Conservation (phyloP, 92 coral and sea anemone genomes). For the Phymanthus crucifer region DNA sequence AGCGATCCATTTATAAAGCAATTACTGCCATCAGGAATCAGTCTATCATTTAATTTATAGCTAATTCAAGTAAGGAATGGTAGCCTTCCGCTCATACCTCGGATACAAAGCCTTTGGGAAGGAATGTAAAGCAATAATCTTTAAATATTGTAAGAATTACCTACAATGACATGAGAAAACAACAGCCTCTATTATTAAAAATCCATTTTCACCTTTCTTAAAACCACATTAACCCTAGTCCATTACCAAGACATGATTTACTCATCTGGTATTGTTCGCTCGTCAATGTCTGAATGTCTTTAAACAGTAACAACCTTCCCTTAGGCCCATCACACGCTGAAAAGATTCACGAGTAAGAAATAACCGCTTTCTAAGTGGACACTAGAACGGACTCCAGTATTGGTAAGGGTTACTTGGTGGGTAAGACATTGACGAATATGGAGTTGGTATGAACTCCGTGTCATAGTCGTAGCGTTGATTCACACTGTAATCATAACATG, state of each 20-base stretch:
- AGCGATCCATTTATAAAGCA: not conserved
- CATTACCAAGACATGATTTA: conserved; percentile 1
- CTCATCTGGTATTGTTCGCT: conserved; percentile 4
- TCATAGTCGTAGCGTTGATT: conserved; percentile 6
- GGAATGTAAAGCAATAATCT: not conserved
- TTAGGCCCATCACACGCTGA: not conserved
- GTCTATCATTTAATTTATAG: not conserved
- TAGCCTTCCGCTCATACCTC: not conserved
- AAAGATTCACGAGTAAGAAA: not conserved
- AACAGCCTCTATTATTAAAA: not conserved
- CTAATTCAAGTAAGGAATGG: not conserved
- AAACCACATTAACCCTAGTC: conserved; percentile 2
- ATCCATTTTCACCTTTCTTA: conserved; percentile 11
- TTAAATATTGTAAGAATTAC: not conserved
- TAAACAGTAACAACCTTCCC: not conserved
- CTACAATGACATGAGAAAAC: not conserved
- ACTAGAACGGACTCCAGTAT: conserved; percentile 6
- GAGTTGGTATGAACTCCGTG: conserved; percentile 21
- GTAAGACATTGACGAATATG: conserved; percentile 9
- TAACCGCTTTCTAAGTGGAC: not conserved
- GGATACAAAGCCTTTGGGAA: not conserved
- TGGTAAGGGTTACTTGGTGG: conserved; percentile 15
- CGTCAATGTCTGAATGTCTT: too few relatives aligned
- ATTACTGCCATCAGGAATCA: not conserved
- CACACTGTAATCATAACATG: conserved; percentile 42